These are phyloP conservation scores for Phasia obesa DNA, from an alignment of 2,888 invertebrate genomes.

Conservation along the genomic window DNA sequence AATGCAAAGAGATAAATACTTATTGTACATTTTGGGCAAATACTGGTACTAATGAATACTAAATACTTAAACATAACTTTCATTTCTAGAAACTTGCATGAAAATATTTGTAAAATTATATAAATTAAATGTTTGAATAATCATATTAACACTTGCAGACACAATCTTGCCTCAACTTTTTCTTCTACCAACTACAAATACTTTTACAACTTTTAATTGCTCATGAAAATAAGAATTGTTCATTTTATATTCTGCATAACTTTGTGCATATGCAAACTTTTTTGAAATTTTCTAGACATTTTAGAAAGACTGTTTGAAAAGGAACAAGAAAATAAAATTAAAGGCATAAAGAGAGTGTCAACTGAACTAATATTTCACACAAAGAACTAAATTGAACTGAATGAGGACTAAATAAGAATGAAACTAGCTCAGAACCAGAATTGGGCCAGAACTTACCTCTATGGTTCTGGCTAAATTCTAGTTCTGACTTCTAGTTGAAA, in stretches of 20 bases:
- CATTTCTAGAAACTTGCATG: not conserved
- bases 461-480: too few relatives aligned
- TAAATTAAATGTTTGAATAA: not conserved
- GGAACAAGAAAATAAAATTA: too few relatives aligned
- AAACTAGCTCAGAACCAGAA: too few relatives aligned
- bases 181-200: too few relatives aligned
- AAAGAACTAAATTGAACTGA: too few relatives aligned
- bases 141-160: not conserved
- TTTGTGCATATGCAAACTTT: not conserved
- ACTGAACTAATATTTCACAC: too few relatives aligned
- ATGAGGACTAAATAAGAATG: too few relatives aligned
- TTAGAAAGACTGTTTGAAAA: too few relatives aligned
- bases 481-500: too few relatives aligned
- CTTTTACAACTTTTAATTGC: slow-evolving; percentile 10
- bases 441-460: too few relatives aligned
- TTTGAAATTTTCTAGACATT: not conserved
- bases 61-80: not conserved
- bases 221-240: not conserved
- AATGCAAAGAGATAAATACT: slow-evolving; percentile 5
- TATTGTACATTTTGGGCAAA: not conserved
- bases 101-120: slow-evolving; percentile 17
- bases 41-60: not conserved
- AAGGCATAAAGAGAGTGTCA: too few relatives aligned
- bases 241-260: not conserved
- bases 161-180: not conserved